Evolutionary conservation across 2,113 vertebrate genomes (phyloP), one percentile per base, ranked within the genome.

Genomic region (Scomber colias): DNA sequence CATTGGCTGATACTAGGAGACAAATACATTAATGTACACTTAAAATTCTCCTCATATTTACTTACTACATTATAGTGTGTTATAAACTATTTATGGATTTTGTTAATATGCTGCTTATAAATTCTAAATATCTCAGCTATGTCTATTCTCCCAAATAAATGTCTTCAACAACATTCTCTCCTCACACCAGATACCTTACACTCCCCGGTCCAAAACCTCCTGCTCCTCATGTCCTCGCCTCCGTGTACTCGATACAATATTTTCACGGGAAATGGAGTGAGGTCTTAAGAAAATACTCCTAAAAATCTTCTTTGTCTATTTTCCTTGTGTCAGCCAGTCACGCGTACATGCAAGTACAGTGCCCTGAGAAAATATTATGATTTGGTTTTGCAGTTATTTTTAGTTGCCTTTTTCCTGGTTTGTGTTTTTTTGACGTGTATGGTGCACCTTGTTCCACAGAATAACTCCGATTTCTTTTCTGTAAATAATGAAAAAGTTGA

Each of bases 321-420:
- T 94, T 93, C 68, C 79, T 91, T 92, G 84, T 92, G 90, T 85
- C 84, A 73, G 77, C 72, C 81, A 87, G 87, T 93, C 91, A 88
- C 73, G 74, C 74, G 79, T 71, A 48, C 59, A 62, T 67, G 78
- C 88, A 35, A 86, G 86, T 90, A 89, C 85, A 79, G 79, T 81
- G 65, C 76, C 77, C 83, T 75, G 87, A 77, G 63, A 87, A 93
- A 95, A 94, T 95, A 94, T 95, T 94, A 89, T 95, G 82, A 84
- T 91, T 89, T 82, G 91, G 86, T 92, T 90, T 92, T 75, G 66
- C 89, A 89, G 92, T 87, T 95, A 95, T 94, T 94, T 93, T 92
- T 92, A 93, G 90, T 79, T 66, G 53, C 78, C 85, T 83, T 88
- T 83, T 81, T 40, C 84, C 87, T 70, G 84, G 73, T 81, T 91